Evolutionary conservation across 2,888 invertebrate genomes (phyloP), one percentile per base, ranked within the genome.

Genomic region (Coenonympha arcania): DNA sequence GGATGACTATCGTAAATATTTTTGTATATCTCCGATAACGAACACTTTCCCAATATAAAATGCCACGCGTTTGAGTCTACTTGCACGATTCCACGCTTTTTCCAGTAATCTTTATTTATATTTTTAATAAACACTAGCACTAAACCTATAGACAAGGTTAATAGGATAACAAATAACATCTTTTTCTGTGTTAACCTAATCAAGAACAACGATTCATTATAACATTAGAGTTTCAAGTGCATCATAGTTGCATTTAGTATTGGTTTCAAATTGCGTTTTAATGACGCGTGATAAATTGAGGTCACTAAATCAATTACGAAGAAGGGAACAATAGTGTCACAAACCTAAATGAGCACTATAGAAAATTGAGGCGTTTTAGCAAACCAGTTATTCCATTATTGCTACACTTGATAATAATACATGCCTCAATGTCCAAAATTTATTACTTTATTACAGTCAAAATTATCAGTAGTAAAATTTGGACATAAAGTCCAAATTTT

Each of bases 41-140:
- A 71, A 26, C 65, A 53, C 18, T 73, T 64, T 0, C 71, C 66
- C 1, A 60, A 58, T 2, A 71, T 6, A 47, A 79, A 80, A 19
- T 70, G 68, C 56, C 63, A 63, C 2, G 69, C 26, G 1, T 63
- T 24, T n/a, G 66, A 65, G 16, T 64, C 39, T 0, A 59, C 58
- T 62, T 78, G 70, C 16, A 64, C 49, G 5, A 81, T 55, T 50
- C 72, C 71, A 26, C 64, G 64, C 24, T 72, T 72, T 31, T 61
- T 66, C 80, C 81, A 80, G 48, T 79, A 79, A 56, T 71, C 61
- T 34, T 50, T 63, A 24, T 60, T 61, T 56, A 50, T 65, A 31
- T 24, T 50, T 15, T 48, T 51, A 26, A 56, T 13, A 11, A 60
- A 43, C 30, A 62, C 20, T 37, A 33, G 8, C 4, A 16, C 16